Conservation (phyloP, 2,797 vertebrate species). For the Macrochelys suwanniensis region DNA sequence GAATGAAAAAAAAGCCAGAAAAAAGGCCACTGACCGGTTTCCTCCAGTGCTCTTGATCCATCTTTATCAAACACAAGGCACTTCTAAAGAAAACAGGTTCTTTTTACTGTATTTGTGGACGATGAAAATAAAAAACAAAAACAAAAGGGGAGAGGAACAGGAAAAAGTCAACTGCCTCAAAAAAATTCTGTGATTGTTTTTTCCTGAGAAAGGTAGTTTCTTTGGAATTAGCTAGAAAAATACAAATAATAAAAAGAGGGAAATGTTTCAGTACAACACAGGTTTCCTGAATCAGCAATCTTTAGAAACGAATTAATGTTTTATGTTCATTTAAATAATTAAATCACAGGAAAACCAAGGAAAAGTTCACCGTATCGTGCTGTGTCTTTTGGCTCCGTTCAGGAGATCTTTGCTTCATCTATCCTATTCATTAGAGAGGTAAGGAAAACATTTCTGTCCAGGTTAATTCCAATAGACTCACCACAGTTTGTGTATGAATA, state of each 20-base stretch:
- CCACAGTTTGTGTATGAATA: constrained; percentile 67
- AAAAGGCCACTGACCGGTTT: constrained; percentile 81
- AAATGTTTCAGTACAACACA: constrained; percentile 46
- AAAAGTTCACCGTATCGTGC: constrained; percentile 64
- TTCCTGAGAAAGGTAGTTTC: constrained; percentile 76
- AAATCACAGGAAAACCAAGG: constrained; percentile 61
- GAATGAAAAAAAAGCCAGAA: constrained; percentile 76
- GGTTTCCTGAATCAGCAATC: constrained; percentile 57
- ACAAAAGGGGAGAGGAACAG: background rate
- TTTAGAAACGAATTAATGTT: constrained; percentile 49
- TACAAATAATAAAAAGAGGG: constrained; percentile 2
- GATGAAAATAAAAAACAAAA: constrained; percentile 61
- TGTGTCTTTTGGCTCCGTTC: constrained; percentile 53
- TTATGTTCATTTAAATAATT: constrained; percentile 56
- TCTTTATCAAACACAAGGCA: constrained; percentile 82
- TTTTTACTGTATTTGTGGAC: constrained; percentile 59
- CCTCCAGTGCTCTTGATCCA: constrained; percentile 76
- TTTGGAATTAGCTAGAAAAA: constrained; percentile 68
- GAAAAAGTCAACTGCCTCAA: constrained; percentile 59
- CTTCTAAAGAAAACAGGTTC: constrained; percentile 78
- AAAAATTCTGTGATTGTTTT: constrained; percentile 63
- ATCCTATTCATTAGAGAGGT: constrained; percentile 53
- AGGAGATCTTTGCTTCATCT: constrained; percentile 45
- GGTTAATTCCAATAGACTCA: constrained; percentile 76
- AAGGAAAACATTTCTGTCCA: constrained; percentile 67